Evolutionary conservation across 2,797 vertebrate species (phyloP).

Genomic region (Mionectes olivaceus): DNA sequence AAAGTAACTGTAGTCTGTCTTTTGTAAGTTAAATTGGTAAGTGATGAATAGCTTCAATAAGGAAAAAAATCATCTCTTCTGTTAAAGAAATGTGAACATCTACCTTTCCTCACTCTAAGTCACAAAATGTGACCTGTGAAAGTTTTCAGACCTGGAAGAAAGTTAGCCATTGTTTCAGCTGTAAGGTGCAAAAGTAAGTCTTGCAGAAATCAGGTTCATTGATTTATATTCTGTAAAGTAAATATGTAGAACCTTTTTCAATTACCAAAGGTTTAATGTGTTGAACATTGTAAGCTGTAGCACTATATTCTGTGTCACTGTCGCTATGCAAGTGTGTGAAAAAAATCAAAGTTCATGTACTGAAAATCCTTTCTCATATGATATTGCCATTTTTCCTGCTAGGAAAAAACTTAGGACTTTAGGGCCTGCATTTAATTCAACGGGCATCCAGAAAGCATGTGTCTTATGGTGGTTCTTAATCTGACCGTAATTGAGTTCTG

Average conservation of each 20-base stretch:
- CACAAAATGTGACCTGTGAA: background rate
- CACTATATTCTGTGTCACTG: background rate
- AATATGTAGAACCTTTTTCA: background rate
- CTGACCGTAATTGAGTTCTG: background rate
- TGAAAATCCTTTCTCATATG: background rate
- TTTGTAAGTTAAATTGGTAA: conserved; percentile 30
- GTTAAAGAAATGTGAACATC: background rate
- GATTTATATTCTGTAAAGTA: background rate
- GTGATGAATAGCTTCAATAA: conserved; percentile 11
- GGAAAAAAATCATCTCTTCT: background rate
- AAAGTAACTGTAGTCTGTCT: background rate
- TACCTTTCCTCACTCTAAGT: background rate
- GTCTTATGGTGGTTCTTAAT: background rate
- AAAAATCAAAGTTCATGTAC: background rate
- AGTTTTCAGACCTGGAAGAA: background rate
- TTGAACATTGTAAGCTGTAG: background rate
- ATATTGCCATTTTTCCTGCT: background rate
- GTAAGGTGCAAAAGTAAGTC: background rate
- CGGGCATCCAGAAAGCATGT: background rate
- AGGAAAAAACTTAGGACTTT: background rate
- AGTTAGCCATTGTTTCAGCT: background rate
- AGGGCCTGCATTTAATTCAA: background rate
- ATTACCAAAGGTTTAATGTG: background rate
- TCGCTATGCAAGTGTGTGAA: background rate
- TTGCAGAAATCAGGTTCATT: background rate